Evolutionary conservation across 2,113 vertebrate genomes (phyloP).

Genomic region (Nothobranchius furzeri): DNA sequence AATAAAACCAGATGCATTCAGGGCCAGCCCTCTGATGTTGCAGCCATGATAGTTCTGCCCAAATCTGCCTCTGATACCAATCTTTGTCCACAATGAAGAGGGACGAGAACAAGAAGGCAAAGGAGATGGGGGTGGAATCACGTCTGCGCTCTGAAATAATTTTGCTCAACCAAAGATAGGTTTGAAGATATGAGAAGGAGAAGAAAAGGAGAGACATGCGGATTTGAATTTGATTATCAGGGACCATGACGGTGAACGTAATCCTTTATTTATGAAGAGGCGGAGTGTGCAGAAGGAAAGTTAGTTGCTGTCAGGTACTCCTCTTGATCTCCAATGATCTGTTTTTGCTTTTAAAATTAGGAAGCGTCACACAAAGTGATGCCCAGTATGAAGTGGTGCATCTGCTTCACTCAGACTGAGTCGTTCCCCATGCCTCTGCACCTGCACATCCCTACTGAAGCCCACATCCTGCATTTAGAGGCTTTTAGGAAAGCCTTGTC

Average conservation of each 20-base stretch:
- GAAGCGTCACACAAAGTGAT: slow-evolving; percentile 8
- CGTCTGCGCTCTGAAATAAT: slow-evolving; percentile 39
- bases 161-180: slow-evolving; percentile 48
- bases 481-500: slow-evolving; percentile 79
- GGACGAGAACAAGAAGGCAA: background rate
- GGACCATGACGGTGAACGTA: slow-evolving; percentile 6
- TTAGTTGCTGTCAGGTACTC: no score
- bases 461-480: slow-evolving; percentile 78
- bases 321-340: no score
- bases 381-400: slow-evolving; percentile 52
- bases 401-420: slow-evolving; percentile 50
- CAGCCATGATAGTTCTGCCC: slow-evolving; percentile 55
- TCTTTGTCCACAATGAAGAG: slow-evolving; percentile 48
- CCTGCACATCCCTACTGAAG: slow-evolving; percentile 56
- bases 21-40: slow-evolving; percentile 60
- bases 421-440: slow-evolving; percentile 58
- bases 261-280: slow-evolving; percentile 17
- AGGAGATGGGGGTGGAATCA: slow-evolving; percentile 30
- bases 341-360: background rate
- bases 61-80: slow-evolving; percentile 59
- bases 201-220: slow-evolving; percentile 17
- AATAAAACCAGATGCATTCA: slow-evolving; percentile 64
- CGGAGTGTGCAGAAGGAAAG: background rate
- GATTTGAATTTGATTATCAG: slow-evolving; percentile 38
- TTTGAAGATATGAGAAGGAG: slow-evolving; percentile 22